phyloP scores from a whole-genome alignment of 2,888 invertebrate species.

The Geophilus truncorum region DNA sequence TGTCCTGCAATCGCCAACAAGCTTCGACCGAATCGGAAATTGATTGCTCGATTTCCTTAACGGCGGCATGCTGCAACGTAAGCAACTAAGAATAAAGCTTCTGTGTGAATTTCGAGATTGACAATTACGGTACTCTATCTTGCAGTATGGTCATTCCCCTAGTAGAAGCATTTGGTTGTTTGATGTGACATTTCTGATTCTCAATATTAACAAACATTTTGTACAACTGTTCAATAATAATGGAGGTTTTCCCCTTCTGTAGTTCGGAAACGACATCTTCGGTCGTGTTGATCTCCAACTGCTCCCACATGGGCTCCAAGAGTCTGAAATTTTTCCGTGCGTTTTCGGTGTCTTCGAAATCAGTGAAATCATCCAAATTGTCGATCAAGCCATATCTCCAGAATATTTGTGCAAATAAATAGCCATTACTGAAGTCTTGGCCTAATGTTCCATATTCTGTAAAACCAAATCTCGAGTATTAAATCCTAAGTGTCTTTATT shows the following conservation, averaged over 20 bases:
- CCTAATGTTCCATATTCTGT: background rate
- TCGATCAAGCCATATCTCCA: background rate
- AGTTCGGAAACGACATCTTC: background rate
- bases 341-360: background rate
- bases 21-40: background rate
- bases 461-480: no score
- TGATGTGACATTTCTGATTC: conserved; percentile 8
- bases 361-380: background rate
- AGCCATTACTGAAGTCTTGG: background rate
- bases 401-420: background rate
- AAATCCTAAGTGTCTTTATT: no score
- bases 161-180: background rate
- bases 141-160: background rate
- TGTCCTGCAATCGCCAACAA: background rate
- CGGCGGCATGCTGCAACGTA: background rate
- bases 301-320: background rate
- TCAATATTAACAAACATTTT: conserved; percentile 25
- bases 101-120: background rate
- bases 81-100: background rate
- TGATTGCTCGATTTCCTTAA: conserved; percentile 9
- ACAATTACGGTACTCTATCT: background rate
- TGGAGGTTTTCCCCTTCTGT: background rate
- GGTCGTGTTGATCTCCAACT: conserved; percentile 4
- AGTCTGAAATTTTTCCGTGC: background rate
- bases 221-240: background rate